Base-by-base conservation (phyloP, 1,140 invertebrate species). In the Hypothenemus hampei region DNA sequence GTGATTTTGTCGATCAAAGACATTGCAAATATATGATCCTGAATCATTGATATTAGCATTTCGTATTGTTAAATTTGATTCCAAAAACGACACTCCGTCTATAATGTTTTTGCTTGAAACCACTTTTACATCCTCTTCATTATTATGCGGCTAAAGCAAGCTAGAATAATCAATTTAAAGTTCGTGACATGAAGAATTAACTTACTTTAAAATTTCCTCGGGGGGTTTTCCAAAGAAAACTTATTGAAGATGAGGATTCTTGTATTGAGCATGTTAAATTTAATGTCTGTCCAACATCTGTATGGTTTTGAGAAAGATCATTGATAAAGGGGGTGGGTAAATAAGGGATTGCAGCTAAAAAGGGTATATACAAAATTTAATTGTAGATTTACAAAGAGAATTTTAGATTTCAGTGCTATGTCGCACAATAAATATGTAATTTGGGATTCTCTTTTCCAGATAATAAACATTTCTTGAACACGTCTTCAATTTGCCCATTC, bases 21-120 rank as follows among this genome's bases (percentile, higher is more conserved):
- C 73, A 5, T 53, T 43, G 43, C 81, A 83, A 10, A 63, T 66
- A 58, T 82, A 83, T 18, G 44, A 19, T 0, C 81, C 81, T 6
- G 67, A 63, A 57, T 83, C 80, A 11, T 72, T 63, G 1, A 66
- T 47, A 0, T 52, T 69, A 0, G 75, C 69, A 35, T 78, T 64
- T 19, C 59, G 39, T 23, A 82, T 74, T 1, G 57, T 71, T 8
- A 81, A 58, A 47, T n/a, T 36, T 20, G 35, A 62, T 21, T 29
- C 26, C 13, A 35, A 21, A n/a, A n/a, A n/a, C n/a, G n/a, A n/a
- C n/a, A n/a, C n/a, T n/a, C n/a, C n/a, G 13, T 6, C 33, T n/a
- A 21, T n/a, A 13, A 8, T 49, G 13, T 26, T 23, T 10, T 16
- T 4, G 29, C 24, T 26, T n/a, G n/a, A 19, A 36, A 6, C 26